Percentiles rank a stretch among this genome's conserved stretches.
Conservation (phyloP, 2,888 invertebrate genomes). For the Argyra leucocephala region DNA sequence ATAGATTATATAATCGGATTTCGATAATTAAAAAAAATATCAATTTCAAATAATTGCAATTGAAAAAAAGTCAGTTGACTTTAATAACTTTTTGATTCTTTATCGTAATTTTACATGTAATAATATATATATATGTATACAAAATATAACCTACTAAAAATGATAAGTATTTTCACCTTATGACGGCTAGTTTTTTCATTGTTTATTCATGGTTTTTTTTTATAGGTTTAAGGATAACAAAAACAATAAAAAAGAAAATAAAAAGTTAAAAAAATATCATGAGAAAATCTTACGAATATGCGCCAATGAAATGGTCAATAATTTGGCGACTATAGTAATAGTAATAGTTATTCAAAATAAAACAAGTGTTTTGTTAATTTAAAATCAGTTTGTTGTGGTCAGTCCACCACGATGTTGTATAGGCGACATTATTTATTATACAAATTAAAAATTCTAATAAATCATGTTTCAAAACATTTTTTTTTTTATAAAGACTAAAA, state of each 20-base stretch:
- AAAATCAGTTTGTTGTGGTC: conserved; percentile 6
- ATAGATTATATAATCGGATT: too few relatives aligned
- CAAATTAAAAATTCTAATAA: background rate
- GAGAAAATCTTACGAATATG: background rate
- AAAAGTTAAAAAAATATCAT: background rate
- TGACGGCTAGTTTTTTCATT: background rate
- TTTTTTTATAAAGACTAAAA: background rate
- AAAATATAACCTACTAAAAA: background rate
- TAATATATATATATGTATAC: too few relatives aligned
- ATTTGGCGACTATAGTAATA: background rate
- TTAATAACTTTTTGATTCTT: too few relatives aligned
- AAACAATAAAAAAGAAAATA: too few relatives aligned
- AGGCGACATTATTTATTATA: background rate
- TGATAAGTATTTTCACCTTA: background rate
- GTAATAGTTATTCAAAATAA: too few relatives aligned
- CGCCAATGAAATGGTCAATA: background rate
- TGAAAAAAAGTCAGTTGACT: too few relatives aligned
- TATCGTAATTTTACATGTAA: too few relatives aligned
- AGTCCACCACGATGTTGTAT: background rate
- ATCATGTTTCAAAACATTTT: background rate
- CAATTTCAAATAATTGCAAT: too few relatives aligned
- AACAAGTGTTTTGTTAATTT: background rate
- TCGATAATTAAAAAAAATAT: too few relatives aligned
- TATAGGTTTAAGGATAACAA: background rate
- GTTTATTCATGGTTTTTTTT: background rate